A percentile compares a stretch with the other conserved stretches of the same genome.
Evolutionary conservation across 2,888 invertebrate genomes (phyloP).

Genomic region (Lycophotia porphyrea): DNA sequence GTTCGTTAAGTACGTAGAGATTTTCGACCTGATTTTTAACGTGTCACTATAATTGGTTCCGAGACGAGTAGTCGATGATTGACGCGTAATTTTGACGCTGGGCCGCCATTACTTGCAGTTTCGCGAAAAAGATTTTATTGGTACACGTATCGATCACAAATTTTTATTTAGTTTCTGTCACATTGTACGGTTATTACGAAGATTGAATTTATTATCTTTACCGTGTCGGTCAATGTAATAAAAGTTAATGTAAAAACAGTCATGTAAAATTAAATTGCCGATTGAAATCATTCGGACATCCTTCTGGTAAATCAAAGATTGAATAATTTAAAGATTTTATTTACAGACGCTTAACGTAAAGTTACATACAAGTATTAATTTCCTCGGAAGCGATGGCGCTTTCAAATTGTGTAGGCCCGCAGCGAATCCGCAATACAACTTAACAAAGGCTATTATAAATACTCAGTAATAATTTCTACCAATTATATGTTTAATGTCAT

Average conservation of each 20-base stretch:
- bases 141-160: slow-evolving; percentile 66
- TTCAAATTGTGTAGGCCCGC: slow-evolving; percentile 47
- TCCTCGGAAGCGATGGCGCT: slow-evolving; percentile 42
- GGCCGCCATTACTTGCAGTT: slow-evolving; percentile 68
- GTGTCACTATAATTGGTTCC: slow-evolving; percentile 78
- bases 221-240: slow-evolving; percentile 57
- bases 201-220: slow-evolving; percentile 61
- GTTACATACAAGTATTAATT: slow-evolving; percentile 49
- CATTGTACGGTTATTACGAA: slow-evolving; percentile 64
- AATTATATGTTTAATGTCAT: slow-evolving; percentile 68
- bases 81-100: slow-evolving; percentile 75
- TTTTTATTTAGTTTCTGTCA: slow-evolving; percentile 64
- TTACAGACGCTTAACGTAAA: slow-evolving; percentile 38
- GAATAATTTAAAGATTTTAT: slow-evolving; percentile 58
- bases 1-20: slow-evolving; percentile 63
- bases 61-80: slow-evolving; percentile 75
- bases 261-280: slow-evolving; percentile 60
- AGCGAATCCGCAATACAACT: slow-evolving; percentile 45
- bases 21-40: slow-evolving; percentile 76
- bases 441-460: slow-evolving; percentile 64
- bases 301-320: slow-evolving; percentile 57
- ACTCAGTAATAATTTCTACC: slow-evolving; percentile 66
- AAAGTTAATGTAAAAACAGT: slow-evolving; percentile 62
- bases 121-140: slow-evolving; percentile 69
- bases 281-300: slow-evolving; percentile 60